A percentile compares a stretch with the other conserved stretches of the same genome.
These are phyloP conservation scores for Lepidostoma basale DNA, from an alignment of 1,140 invertebrate species.

Conservation along the genomic window DNA sequence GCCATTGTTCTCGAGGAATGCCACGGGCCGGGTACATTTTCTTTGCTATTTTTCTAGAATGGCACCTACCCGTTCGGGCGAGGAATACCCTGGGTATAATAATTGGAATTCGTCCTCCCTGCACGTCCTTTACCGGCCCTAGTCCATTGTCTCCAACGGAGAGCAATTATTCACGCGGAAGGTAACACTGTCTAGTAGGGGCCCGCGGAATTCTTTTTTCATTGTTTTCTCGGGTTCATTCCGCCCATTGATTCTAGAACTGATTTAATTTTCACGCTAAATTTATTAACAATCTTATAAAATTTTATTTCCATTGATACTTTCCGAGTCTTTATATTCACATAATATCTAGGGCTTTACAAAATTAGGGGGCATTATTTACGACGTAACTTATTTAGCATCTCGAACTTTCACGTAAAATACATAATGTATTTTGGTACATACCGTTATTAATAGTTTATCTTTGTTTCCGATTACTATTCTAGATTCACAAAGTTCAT, in stretches of 20 bases:
- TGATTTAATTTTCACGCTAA: not conserved
- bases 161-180: slow-evolving; percentile 41
- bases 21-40: slow-evolving; percentile 12
- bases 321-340: too few relatives aligned
- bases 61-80: not conserved
- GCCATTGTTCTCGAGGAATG: slow-evolving; percentile 38
- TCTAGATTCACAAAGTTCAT: too few relatives aligned
- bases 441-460: too few relatives aligned
- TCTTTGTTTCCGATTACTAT: too few relatives aligned
- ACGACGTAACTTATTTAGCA: too few relatives aligned
- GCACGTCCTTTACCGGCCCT: not conserved
- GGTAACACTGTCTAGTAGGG: not conserved
- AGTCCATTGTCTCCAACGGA: slow-evolving; percentile 27
- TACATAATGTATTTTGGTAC: too few relatives aligned
- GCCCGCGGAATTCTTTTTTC: not conserved
- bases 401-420: too few relatives aligned
- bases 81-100: slow-evolving; percentile 21
- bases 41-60: slow-evolving; percentile 28
- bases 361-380: too few relatives aligned
- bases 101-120: slow-evolving; percentile 36
- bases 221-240: not conserved
- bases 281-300: too few relatives aligned
- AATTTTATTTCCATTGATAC: too few relatives aligned
- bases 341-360: too few relatives aligned
- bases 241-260: too few relatives aligned